Percentiles rank a stretch among this genome's conserved stretches.
Evolutionary conservation across 2,113 vertebrate species (phyloP).

Genomic region (Apistogramma diplotaenia): DNA sequence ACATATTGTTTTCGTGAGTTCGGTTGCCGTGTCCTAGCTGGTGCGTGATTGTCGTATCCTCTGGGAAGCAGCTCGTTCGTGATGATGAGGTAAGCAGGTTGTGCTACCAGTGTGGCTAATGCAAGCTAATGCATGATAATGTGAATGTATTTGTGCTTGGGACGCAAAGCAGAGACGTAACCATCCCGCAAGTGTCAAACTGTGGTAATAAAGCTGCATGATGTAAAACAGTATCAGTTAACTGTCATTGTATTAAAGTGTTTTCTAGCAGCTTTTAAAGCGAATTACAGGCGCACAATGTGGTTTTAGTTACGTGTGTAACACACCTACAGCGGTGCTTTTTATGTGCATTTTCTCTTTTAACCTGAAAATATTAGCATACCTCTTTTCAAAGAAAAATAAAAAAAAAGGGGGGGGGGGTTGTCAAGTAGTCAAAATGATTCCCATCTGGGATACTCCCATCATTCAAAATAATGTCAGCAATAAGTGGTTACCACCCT

Average conservation of each 20-base stretch:
- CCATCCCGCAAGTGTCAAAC: background rate
- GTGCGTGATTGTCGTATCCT: constrained; percentile 57
- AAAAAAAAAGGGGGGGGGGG: rapidly evolving
- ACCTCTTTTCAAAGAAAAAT: too few relatives aligned
- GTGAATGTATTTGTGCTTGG: background rate
- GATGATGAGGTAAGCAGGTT: constrained; percentile 77
- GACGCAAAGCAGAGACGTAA: constrained; percentile 11
- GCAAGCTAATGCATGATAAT: constrained; percentile 13
- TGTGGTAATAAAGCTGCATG: background rate
- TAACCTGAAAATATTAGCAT: background rate
- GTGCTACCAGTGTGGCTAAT: constrained; percentile 44
- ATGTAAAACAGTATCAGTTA: background rate
- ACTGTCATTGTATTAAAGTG: background rate
- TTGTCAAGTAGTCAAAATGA: background rate
- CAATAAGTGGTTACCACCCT: background rate
- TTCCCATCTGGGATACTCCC: background rate
- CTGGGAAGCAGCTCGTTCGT: constrained; percentile 49
- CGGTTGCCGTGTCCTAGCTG: constrained; percentile 31
- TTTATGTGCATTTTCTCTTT: background rate
- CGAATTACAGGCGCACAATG: background rate
- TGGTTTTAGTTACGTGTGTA: background rate
- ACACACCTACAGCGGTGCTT: background rate
- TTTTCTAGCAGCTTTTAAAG: background rate
- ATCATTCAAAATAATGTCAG: background rate
- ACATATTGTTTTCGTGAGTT: constrained; percentile 54